Base-by-base conservation (phyloP, 1,140 invertebrate species). In the Scaptomyza montana region DNA sequence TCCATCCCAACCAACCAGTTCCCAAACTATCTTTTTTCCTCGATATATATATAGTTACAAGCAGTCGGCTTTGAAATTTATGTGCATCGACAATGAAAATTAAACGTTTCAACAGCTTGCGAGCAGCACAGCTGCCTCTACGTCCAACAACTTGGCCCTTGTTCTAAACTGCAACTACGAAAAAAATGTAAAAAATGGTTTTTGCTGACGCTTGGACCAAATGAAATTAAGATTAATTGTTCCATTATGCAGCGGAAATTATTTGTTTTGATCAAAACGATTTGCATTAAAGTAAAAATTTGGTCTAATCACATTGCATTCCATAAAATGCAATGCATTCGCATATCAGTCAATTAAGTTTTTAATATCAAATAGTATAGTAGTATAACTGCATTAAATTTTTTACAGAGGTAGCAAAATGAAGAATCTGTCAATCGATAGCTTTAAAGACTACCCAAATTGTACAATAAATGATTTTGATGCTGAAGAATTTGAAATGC, bases 111-210 rank as follows among this genome's bases (percentile, higher is more conserved):
- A 43, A 30, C 57, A 61, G 61, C 55, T 49, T 47, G 47, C 56
- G 65, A 46, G 16, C n/a, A 50, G 46, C 54, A 46, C 78, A 86
- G 77, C 77, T 85, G 77, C 61, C 74, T 62, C 51, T 30, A 65
- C 77, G 77, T 67, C 66, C 80, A 60, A 77, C 71, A 60, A 77
- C 71, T 67, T 78, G 68, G 57, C 39, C 78, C 78, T 59, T 62
- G 73, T 54, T 56, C 55, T 16, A 28, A 13, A 12, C n/a, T 59
- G 41, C 41, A 45, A 60, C 71, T 65, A 61, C 61, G 59, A 69
- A 84, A 85, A 84, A 76, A 85, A 80, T 80, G 80, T 77, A 78
- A 75, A 86, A 78, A 78, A 87, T 87, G 63, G 70, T 85, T 75
- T 45, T 51, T 55, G 41, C 54, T 41, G 57, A 59, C 67, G 50